These are phyloP conservation scores for Hirtodrosophila confusa DNA, from an alignment of 2,888 invertebrate species.

Conservation along the genomic window DNA sequence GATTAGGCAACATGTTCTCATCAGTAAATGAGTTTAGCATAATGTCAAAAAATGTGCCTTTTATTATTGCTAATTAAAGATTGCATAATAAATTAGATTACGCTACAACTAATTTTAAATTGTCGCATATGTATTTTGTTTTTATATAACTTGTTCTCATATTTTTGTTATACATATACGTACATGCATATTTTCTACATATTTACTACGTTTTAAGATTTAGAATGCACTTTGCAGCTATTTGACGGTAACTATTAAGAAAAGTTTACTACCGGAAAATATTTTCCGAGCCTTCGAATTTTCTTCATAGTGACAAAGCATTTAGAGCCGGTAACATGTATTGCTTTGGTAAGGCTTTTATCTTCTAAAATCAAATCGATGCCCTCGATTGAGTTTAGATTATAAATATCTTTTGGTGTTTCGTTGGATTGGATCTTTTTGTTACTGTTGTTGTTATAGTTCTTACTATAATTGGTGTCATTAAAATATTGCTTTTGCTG, in stretches of 20 bases:
- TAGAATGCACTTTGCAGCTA: slow-evolving; percentile 73
- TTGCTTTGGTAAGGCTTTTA: slow-evolving; percentile 83
- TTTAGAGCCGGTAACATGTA: slow-evolving; percentile 83
- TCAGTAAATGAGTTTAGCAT: slow-evolving; percentile 45
- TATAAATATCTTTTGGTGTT: slow-evolving; percentile 81
- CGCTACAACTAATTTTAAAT: slow-evolving; percentile 72
- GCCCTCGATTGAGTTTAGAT: slow-evolving; percentile 83
- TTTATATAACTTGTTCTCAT: slow-evolving; percentile 48
- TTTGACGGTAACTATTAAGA: slow-evolving; percentile 66
- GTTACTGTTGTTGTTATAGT: slow-evolving; percentile 48
- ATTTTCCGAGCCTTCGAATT: slow-evolving; percentile 88
- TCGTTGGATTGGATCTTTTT: slow-evolving; percentile 68
- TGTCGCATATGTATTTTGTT: slow-evolving; percentile 54
- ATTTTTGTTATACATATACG: slow-evolving; percentile 54
- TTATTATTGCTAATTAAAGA: slow-evolving; percentile 60
- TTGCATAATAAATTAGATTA: slow-evolving; percentile 73
- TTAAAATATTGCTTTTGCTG: slow-evolving; percentile 69
- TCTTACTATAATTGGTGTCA: slow-evolving; percentile 59
- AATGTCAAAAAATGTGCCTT: slow-evolving; percentile 60
- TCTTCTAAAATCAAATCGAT: slow-evolving; percentile 83
- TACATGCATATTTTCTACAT: slow-evolving; percentile 77
- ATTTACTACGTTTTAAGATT: slow-evolving; percentile 66
- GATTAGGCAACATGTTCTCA: slow-evolving; percentile 50
- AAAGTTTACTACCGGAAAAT: slow-evolving; percentile 87
- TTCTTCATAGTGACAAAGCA: slow-evolving; percentile 85